These are phyloP conservation scores for Elegia similella DNA, from an alignment of 2,888 invertebrate species.

Conservation along the genomic window DNA sequence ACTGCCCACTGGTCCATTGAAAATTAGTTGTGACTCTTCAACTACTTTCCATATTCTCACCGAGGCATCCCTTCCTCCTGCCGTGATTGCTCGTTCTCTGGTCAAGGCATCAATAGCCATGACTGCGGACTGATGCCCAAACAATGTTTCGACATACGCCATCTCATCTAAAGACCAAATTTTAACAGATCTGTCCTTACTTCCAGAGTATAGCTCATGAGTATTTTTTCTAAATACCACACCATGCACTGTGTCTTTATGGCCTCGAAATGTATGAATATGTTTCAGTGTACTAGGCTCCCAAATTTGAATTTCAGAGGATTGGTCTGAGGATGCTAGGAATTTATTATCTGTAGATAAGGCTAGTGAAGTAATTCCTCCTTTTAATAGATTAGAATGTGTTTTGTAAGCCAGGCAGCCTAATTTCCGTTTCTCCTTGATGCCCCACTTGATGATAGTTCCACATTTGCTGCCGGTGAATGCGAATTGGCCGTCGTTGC, in stretches of 20 bases:
- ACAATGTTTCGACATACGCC: constrained; percentile 97
- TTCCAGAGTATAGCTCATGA: constrained; percentile 91
- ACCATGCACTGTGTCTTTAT: constrained; percentile 87
- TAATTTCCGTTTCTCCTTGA: constrained; percentile 84
- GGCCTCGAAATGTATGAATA: constrained; percentile 90
- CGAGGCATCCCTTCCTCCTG: constrained; percentile 93
- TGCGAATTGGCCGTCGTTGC: constrained; percentile 85
- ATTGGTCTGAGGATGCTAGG: constrained; percentile 82
- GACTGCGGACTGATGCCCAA: constrained; percentile 95
- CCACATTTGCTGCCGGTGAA: constrained; percentile 95
- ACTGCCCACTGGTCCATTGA: constrained; percentile 89
- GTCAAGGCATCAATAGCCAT: constrained; percentile 93
- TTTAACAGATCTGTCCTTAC: constrained; percentile 91
- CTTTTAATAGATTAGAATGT: constrained; percentile 62
- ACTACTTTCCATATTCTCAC: constrained; percentile 97
- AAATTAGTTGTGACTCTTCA: constrained; percentile 98
- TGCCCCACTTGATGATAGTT: constrained; percentile 91
- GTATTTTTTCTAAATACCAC: constrained; percentile 92
- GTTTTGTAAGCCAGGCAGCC: constrained; percentile 76
- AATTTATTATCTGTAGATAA: constrained; percentile 91
- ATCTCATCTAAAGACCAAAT: constrained; percentile 98
- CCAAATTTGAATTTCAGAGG: constrained; percentile 90
- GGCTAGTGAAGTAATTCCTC: constrained; percentile 84
- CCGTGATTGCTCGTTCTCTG: constrained; percentile 92
- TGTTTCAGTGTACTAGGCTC: constrained; percentile 88